phyloP scores from a whole-genome alignment of 2,888 invertebrate genomes.

The Mesoligia furuncula region DNA sequence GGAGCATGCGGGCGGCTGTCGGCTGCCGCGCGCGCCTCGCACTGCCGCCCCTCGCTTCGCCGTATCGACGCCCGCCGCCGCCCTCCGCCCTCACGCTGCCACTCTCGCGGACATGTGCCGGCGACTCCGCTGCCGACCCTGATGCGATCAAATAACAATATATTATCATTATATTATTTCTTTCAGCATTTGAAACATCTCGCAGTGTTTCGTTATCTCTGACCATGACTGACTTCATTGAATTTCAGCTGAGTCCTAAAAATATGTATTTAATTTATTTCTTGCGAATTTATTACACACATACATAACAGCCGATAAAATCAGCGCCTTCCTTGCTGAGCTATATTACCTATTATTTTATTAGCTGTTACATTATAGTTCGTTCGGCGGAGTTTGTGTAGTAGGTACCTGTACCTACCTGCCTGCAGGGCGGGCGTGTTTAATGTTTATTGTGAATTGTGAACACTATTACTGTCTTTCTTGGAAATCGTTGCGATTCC shows the following conservation, averaged over 20 bases:
- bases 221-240: constrained; percentile 1
- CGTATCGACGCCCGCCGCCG: constrained; percentile 64
- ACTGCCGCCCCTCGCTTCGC: constrained; percentile 74
- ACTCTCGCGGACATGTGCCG: constrained; percentile 39
- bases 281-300: constrained; percentile 5
- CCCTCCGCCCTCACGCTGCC: constrained; percentile 49
- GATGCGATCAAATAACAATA: constrained; percentile 30
- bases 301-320: not conserved
- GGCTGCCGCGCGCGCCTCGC: constrained; percentile 85
- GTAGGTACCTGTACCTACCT: not conserved
- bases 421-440: constrained; percentile 1
- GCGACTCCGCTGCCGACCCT: constrained; percentile 10
- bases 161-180: constrained; percentile 34
- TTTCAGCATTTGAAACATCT: constrained; percentile 20
- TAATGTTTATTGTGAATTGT: constrained; percentile 16
- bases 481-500: constrained; percentile 7
- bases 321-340: not conserved
- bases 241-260: not conserved
- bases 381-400: not conserved
- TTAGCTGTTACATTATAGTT: not conserved
- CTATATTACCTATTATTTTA: constrained; percentile 7
- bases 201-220: constrained; percentile 21
- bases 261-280: constrained; percentile 5
- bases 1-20: constrained; percentile 75
- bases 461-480: constrained; percentile 17